These are phyloP conservation scores for Scelioninae gen. 2 DNA, from an alignment of 2,888 invertebrate species.

Conservation along the genomic window DNA sequence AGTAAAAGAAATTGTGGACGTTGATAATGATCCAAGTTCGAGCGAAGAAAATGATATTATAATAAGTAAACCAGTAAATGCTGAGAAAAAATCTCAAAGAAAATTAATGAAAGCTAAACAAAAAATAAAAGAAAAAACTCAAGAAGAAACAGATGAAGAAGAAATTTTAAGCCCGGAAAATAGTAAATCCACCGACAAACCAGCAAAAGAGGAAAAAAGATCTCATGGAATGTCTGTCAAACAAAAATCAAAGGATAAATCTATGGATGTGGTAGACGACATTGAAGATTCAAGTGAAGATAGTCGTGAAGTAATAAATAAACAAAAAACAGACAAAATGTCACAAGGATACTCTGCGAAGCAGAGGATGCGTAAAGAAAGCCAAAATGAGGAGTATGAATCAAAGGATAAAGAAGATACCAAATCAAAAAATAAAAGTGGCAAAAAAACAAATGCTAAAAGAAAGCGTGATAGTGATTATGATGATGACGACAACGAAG, in stretches of 20 bases:
- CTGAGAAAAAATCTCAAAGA: not conserved
- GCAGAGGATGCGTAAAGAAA: not conserved
- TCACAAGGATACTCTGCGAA: not conserved
- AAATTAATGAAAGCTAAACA: not conserved
- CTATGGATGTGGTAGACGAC: not conserved
- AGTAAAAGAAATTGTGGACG: slow-evolving; percentile 68
- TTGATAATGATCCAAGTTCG: slow-evolving; percentile 40
- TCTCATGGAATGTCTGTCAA: not conserved
- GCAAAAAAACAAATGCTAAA: not conserved
- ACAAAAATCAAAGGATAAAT: not conserved
- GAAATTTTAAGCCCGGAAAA: no score
- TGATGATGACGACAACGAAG: slow-evolving; percentile 70
- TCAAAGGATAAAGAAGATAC: not conserved
- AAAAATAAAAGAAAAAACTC: not conserved
- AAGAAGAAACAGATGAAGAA: not conserved
- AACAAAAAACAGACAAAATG: not conserved
- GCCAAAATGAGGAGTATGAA: not conserved
- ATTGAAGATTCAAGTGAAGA: not conserved
- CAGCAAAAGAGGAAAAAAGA: not conserved
- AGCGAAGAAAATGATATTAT: not conserved
- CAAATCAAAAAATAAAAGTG: slow-evolving; percentile 15
- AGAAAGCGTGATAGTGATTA: slow-evolving; percentile 18
- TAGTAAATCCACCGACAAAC: not conserved
- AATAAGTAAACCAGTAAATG: not conserved
- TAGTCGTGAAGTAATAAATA: not conserved